phyloP scores from a whole-genome alignment of 2,113 vertebrate species.

The Toxotes chatareus region DNA sequence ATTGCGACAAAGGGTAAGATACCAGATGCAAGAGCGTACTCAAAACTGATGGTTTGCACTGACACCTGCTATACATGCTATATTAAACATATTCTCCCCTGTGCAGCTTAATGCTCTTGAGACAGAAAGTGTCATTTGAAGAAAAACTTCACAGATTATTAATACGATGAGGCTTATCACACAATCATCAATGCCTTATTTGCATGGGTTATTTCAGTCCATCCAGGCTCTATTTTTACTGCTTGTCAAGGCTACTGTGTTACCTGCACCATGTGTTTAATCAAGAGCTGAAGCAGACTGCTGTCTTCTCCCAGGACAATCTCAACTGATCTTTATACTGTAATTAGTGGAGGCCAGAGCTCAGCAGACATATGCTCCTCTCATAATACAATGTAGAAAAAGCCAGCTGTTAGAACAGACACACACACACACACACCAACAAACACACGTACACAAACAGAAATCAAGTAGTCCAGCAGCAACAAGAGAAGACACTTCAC shows the following conservation, averaged over 20 bases:
- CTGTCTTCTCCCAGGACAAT: constrained; percentile 47
- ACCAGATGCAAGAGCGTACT: not conserved
- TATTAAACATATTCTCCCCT: constrained; percentile 1
- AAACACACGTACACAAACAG: not conserved
- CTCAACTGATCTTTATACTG: constrained; percentile 47
- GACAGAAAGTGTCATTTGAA: not conserved
- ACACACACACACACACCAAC: not conserved
- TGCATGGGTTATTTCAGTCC: constrained; percentile 31
- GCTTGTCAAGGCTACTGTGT: constrained; percentile 25
- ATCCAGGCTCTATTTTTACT: constrained; percentile 6
- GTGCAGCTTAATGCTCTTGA: not conserved
- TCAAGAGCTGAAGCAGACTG: constrained; percentile 38
- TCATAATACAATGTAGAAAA: constrained; percentile 37
- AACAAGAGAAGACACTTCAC: not conserved
- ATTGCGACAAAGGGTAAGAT: not conserved
- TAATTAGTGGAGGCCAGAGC: constrained; percentile 59
- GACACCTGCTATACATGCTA: not conserved
- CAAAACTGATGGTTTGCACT: not conserved
- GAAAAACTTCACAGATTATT: constrained; percentile 15
- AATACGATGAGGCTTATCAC: constrained; percentile 4
- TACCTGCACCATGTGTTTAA: constrained; percentile 49
- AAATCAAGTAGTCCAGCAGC: constrained; percentile 1
- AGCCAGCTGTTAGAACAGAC: constrained; percentile 12
- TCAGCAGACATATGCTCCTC: constrained; percentile 50
- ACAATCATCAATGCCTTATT: not conserved